phyloP scores from a whole-genome alignment of 2,113 vertebrate genomes.

The Ochotona princeps region DNA sequence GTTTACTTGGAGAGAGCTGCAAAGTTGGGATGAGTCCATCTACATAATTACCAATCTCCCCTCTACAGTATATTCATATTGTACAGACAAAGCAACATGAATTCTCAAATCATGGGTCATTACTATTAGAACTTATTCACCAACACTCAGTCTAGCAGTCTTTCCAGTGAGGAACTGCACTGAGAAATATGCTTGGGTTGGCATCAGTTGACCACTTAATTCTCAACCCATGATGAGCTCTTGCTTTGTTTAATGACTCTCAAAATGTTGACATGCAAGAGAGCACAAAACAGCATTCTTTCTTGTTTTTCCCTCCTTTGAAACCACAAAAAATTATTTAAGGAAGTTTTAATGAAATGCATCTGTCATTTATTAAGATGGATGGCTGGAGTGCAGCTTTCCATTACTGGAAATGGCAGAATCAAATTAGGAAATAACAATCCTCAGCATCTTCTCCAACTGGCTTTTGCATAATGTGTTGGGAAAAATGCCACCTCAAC shows the following conservation, averaged over 20 bases:
- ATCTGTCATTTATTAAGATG: constrained; percentile 90
- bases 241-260: constrained; percentile 81
- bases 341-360: constrained; percentile 90
- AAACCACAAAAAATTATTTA: constrained; percentile 88
- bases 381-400: constrained; percentile 87
- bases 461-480: constrained; percentile 89
- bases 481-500: constrained; percentile 88
- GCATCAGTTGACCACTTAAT: constrained; percentile 81
- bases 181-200: constrained; percentile 77
- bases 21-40: constrained; percentile 28
- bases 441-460: constrained; percentile 89
- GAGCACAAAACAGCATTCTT: constrained; percentile 82
- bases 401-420: constrained; percentile 91
- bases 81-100: constrained; percentile 69
- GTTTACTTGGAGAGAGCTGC: constrained; percentile 32
- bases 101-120: constrained; percentile 69
- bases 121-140: constrained; percentile 76
- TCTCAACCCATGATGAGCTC: constrained; percentile 80
- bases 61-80: constrained; percentile 60
- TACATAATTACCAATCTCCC: constrained; percentile 52
- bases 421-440: constrained; percentile 91
- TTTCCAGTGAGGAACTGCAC: constrained; percentile 79
- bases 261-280: constrained; percentile 78
- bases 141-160: constrained; percentile 70
- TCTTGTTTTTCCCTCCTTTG: constrained; percentile 78